Percentiles rank a stretch among this genome's conserved stretches.
phyloP scores from a whole-genome alignment of 2,888 invertebrate species.

The Hypercompe scribonia region DNA sequence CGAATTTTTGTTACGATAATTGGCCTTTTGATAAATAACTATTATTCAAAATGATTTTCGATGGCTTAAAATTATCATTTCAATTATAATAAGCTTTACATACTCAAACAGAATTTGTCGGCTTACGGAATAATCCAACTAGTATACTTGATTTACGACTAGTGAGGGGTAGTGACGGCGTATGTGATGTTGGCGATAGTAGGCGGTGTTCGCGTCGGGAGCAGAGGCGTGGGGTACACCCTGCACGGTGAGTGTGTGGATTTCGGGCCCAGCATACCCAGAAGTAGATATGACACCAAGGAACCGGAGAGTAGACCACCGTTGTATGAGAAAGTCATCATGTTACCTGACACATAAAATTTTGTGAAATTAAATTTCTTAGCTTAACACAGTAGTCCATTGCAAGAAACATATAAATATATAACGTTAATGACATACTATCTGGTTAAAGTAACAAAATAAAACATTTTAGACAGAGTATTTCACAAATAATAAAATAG shows the following conservation, averaged over 20 bases:
- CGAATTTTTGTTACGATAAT: too few relatives aligned
- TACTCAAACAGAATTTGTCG: not conserved
- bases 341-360: slow-evolving; percentile 88
- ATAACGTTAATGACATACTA: not conserved
- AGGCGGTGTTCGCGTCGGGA: slow-evolving; percentile 72
- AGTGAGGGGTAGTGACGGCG: slow-evolving; percentile 52
- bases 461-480: not conserved
- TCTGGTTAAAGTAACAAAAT: not conserved
- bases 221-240: slow-evolving; percentile 76
- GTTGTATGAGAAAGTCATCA: slow-evolving; percentile 97
- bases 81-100: not conserved
- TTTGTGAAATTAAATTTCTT: not conserved
- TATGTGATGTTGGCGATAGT: slow-evolving; percentile 51
- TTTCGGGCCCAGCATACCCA: slow-evolving; percentile 87
- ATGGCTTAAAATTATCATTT: not conserved
- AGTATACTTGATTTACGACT: slow-evolving; percentile 32
- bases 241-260: slow-evolving; percentile 80
- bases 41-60: not conserved
- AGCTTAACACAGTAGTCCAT: not conserved
- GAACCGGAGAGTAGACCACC: slow-evolving; percentile 95
- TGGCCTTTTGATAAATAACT: not conserved
- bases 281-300: slow-evolving; percentile 92
- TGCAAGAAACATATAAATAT: not conserved
- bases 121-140: not conserved
- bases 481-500: not conserved